Evolutionary conservation across 2,797 vertebrate species (phyloP), one percentile per base, ranked within the genome.

Genomic region (Malacoraja senta): DNA sequence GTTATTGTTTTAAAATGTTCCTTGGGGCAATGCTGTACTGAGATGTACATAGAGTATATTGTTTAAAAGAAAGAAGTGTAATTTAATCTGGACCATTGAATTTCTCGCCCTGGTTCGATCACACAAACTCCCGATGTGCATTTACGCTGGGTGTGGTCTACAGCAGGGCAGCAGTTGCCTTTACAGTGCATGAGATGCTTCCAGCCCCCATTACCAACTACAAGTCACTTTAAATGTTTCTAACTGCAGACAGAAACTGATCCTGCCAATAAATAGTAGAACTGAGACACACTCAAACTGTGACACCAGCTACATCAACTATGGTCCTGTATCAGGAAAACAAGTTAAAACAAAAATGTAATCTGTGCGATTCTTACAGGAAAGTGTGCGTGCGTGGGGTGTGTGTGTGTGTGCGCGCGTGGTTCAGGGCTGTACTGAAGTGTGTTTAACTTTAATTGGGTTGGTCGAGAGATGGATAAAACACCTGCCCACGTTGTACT

Each of bases 271-370:
- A 98, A 53, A 96, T 97, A 97, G 98, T 98, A 95, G 98, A 96
- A 96, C 97, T 95, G 96, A 97, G 96, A 96, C 96, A 96, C 96
- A 96, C 96, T 96, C 96, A 96, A 97, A 99, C 98, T 99, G 98
- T 98, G 98, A 96, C 98, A 98, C 98, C 98, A 98, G 98, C 98
- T 98, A 97, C 94, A 96, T 95, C 94, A 93, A 93, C 93, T 94
- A 96, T 96, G 96, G 96, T 99, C 98, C 98, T 99, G 98, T 97
- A 99, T 99, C 98, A 99, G 98, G 98, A 98, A 97, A 97, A 95
- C 95, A 95, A 95, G 96, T 97, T 96, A 97, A 96, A 96, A 68
- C n/a, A 68, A 96, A 95, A 96, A 97, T 96, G 96, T 95, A 96
- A 97, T 96, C 96, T 97, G 96, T 97, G 97, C 96, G 97, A 96